These are phyloP conservation scores for Ganaspis brasiliensis DNA, from an alignment of 2,888 invertebrate species.

Conservation along the genomic window DNA sequence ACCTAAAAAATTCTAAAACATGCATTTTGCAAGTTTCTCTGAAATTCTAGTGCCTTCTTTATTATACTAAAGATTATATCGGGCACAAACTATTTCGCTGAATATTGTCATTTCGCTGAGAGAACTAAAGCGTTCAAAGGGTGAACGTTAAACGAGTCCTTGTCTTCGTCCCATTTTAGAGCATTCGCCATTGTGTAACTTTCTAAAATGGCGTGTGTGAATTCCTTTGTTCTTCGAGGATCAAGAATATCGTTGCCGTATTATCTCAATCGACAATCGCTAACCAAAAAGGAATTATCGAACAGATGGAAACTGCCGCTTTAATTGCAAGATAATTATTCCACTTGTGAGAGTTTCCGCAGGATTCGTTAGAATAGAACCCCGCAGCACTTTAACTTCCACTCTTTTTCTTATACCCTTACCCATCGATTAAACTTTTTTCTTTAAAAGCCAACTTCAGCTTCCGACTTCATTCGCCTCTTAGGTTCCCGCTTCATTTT, in stretches of 20 bases:
- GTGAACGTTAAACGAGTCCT: slow-evolving; percentile 30
- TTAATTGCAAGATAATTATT: slow-evolving; percentile 42
- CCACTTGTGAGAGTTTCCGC: slow-evolving; percentile 35
- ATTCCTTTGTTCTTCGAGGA: slow-evolving; percentile 23
- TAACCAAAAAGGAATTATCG: slow-evolving; percentile 40
- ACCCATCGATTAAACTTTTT: slow-evolving; percentile 22
- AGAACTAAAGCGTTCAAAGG: slow-evolving; percentile 13
- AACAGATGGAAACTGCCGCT: slow-evolving; percentile 35
- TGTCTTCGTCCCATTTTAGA: slow-evolving; percentile 25
- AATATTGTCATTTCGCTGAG: too few species aligned
- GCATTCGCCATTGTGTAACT: slow-evolving; percentile 33
- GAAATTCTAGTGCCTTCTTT: too few species aligned
- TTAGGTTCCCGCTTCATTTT: neutral
- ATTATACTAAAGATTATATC: too few species aligned
- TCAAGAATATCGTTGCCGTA: slow-evolving; percentile 38
- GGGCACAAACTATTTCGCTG: too few species aligned
- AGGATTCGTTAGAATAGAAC: slow-evolving; percentile 26
- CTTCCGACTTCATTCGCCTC: neutral
- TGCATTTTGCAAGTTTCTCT: too few species aligned
- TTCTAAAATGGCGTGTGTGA: slow-evolving; percentile 11
- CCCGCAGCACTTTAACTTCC: slow-evolving; percentile 9
- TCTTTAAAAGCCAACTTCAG: slow-evolving; percentile 10
- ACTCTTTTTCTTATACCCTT: neutral
- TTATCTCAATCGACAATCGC: slow-evolving; percentile 43
- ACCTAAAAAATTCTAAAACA: too few species aligned